Base-by-base conservation (phyloP, 2,797 vertebrate genomes). In the Coranthus polyacanthus region DNA sequence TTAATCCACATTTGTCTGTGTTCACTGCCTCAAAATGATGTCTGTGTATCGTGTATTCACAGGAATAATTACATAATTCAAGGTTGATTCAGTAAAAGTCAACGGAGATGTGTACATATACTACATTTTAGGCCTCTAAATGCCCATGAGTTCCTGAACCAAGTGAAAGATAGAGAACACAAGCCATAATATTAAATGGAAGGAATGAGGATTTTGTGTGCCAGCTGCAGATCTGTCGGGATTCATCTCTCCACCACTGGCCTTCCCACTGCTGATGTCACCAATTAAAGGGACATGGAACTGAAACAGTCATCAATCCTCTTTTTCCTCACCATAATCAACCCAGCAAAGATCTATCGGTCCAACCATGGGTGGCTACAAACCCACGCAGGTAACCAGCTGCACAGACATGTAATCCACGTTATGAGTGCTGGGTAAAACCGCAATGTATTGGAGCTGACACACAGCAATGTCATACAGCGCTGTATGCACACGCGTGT, bases 201-300 rank as follows among this genome's bases (percentile, higher is more conserved):
- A 45, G 56, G 45, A 79, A 22, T 36, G 65, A 64, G 54, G 68
- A 9, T 56, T 63, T 69, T 0, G 17, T 63, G 17, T 78, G 60
- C 72, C 84, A 86, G 86, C 78, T 89, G 84, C 80, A 81, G 62
- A 84, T 72, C 88, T 63, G 64, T 54, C 77, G 75, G 73, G 67
- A 82, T 72, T 84, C 85, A 82, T 79, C 43, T 64, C 37, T 62
- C 66, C 65, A 77, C 79, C 76, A 76, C 75, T 37, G 70, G 81
- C 78, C 69, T 85, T 47, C 68, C 72, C 46, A 58, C 59, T 72
- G 67, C 70, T 89, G 86, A 90, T 88, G 89, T 89, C 86, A 92
- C 83, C 86, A 88, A 78, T 90, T 92, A 90, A 92, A 92, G 87
- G 70, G 82, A 89, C 87, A 88, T 62, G 54, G 75, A 72, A 75